Percentiles rank a stretch among this genome's conserved stretches.
Evolutionary conservation across 2,797 vertebrate genomes (phyloP).

Genomic region (Merluccius polli): DNA sequence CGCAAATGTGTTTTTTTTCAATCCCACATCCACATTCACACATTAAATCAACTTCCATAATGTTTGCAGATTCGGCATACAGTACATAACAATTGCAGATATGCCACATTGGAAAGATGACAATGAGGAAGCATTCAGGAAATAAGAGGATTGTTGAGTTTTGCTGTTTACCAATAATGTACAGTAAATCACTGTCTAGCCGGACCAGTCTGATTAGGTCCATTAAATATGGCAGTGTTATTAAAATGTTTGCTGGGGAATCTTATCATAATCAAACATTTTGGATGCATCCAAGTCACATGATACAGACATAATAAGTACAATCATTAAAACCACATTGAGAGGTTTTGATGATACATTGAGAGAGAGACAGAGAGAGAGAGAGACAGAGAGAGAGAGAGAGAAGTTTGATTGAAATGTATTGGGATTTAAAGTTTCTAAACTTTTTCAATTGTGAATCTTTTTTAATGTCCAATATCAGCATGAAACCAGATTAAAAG

Average conservation of each 20-base stretch:
- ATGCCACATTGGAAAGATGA: not conserved
- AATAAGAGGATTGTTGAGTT: not conserved
- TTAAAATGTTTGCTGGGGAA: not conserved
- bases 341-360: not conserved
- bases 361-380: not conserved
- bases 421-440: not conserved
- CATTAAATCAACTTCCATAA: not conserved
- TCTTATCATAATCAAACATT: not conserved
- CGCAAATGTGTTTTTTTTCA: not conserved
- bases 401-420: not conserved
- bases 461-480: not conserved
- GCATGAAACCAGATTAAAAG: not conserved
- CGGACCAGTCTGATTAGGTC: not conserved
- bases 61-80: not conserved
- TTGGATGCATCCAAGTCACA: not conserved
- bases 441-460: not conserved
- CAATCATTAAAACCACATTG: not conserved
- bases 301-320: not conserved
- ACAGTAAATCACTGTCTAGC: not conserved
- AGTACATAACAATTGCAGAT: not conserved
- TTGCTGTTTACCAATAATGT: not conserved
- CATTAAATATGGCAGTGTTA: not conserved
- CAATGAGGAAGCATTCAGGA: not conserved
- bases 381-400: conserved; percentile 17
- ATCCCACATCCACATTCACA: too few relatives aligned